Base-by-base conservation (phyloP, 2,113 vertebrate genomes). In the Pithys albifrons region DNA sequence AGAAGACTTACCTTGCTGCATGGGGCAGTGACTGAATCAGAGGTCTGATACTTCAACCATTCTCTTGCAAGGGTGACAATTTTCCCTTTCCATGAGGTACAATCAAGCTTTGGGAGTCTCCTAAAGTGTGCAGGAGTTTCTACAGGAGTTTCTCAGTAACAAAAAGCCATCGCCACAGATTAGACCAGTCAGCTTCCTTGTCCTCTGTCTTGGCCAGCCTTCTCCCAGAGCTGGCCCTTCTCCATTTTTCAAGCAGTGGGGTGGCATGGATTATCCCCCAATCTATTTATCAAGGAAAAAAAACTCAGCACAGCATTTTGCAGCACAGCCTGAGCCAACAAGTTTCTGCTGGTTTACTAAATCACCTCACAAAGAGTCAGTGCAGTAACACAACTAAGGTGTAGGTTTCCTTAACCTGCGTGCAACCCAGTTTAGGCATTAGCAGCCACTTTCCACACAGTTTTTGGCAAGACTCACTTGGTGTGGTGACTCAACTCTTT, bases 391-490 rank as follows among this genome's bases (percentile, higher is more conserved):
- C 20, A 14, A 16, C 7, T 20, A 28, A 33, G 1, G 9, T 3
- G 46, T 1, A 65, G 41, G 48, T 73, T 76, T 66, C 58, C 49
- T 58, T 58, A 64, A 52, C 0, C 0, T 39, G 52, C 20, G 39
- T 7, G 28, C 10, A 33, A 89, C 52, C 4, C 41, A 83, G 31
- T 64, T 70, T 7, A 70, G 51, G 29, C 45, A 62, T 23, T 3
- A 88, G 75, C 43, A 91, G 72, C 52, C 88, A 57, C 76, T 91
- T 45, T 41, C 35, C 55, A 80, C 51, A 49, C 9, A 66, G 33
- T 7, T 77, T 90, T 71, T 91, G 51, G 72, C 61, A 81, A 77
- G 51, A 86, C 14, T 64, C 33, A 41, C 27, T 54, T 92, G 92
- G 58, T 18, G 28, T 4, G 5, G 77, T 35, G 43, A 89, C 39